These are phyloP conservation scores for Tiliacea citrago DNA, from an alignment of 2,888 invertebrate species.

Conservation along the genomic window DNA sequence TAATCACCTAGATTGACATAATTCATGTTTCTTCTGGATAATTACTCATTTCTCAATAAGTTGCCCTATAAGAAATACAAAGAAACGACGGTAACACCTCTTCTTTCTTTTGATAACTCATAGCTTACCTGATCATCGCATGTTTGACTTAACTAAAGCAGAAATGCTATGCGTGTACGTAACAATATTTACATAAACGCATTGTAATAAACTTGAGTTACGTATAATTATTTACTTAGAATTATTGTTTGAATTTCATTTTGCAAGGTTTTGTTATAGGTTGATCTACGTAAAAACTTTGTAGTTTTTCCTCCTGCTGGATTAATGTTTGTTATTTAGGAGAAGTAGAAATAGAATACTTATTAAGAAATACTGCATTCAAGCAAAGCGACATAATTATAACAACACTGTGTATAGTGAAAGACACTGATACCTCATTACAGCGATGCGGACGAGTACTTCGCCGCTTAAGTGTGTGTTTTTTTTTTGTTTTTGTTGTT, in stretches of 20 bases:
- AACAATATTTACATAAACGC: constrained; percentile 49
- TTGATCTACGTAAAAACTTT: neutral
- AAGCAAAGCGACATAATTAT: neutral
- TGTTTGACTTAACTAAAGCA: constrained; percentile 28
- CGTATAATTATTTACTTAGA: constrained; percentile 39
- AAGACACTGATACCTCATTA: neutral
- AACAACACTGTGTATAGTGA: neutral
- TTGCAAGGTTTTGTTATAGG: neutral
- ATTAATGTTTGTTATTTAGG: neutral
- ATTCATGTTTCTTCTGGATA: too few species aligned
- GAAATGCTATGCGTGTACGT: constrained; percentile 31
- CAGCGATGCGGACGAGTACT: too few species aligned
- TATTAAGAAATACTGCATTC: neutral
- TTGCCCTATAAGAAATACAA: too few species aligned
- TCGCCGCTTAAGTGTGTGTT: too few species aligned
- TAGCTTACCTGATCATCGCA: constrained; percentile 14
- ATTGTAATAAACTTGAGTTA: constrained; percentile 47
- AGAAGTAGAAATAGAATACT: neutral
- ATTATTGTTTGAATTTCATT: constrained; percentile 30
- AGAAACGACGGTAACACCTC: too few species aligned
- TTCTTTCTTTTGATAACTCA: neutral
- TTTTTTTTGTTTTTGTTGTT: too few species aligned
- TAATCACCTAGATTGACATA: too few species aligned
- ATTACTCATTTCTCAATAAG: too few species aligned
- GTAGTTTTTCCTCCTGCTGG: neutral